Evolutionary conservation across 2,797 vertebrate genomes (phyloP).

Genomic region (Pseudochirops corinnae): DNA sequence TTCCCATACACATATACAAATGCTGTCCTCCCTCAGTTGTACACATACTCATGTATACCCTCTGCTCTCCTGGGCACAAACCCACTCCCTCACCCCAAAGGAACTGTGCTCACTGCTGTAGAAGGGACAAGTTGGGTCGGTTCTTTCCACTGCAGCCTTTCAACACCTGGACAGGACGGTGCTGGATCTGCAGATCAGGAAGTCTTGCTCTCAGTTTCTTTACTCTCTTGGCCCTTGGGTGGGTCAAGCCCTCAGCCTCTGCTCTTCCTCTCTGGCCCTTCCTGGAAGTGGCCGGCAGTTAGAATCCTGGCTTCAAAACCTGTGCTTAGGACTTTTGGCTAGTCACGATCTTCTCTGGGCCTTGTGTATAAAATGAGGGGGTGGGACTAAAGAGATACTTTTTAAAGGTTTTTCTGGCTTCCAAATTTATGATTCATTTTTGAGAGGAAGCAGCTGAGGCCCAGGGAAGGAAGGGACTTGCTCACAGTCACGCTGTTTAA

Average conservation of each 20-base stretch:
- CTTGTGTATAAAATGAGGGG: background rate
- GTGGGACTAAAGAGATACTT: background rate
- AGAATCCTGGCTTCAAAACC: background rate
- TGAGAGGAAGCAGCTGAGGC: background rate
- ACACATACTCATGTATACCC: background rate
- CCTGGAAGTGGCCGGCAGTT: background rate
- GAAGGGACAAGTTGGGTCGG: background rate
- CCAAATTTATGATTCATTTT: background rate
- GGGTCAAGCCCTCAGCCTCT: background rate
- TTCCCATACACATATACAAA: background rate
- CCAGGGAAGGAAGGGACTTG: background rate
- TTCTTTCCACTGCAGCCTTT: background rate
- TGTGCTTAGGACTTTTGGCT: background rate
- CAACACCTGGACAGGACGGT: accelerated
- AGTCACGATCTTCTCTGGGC: background rate
- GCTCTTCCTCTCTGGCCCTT: background rate
- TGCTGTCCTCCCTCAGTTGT: background rate
- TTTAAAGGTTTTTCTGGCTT: background rate
- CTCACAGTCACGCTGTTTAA: background rate
- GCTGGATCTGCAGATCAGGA: background rate
- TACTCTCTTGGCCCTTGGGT: background rate
- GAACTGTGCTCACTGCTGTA: background rate
- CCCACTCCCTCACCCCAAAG: background rate
- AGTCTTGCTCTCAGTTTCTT: background rate
- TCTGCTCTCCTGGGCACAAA: background rate